Evolutionary conservation across 2,113 vertebrate species (phyloP), one percentile per base, ranked within the genome.

Genomic region (Heliornis fulica): DNA sequence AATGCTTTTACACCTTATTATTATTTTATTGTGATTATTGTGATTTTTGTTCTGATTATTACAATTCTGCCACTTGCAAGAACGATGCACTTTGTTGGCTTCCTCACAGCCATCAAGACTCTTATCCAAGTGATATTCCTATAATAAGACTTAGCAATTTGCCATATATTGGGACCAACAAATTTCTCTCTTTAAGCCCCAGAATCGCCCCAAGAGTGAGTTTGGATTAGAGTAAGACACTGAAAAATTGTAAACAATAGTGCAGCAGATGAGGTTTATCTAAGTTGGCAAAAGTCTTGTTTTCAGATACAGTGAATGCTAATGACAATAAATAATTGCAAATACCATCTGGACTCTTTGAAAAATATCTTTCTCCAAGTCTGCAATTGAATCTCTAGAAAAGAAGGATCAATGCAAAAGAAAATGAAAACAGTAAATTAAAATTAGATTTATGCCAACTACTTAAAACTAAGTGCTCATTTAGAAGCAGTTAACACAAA

Each of bases 241-340:
- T 76, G 57, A 79, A 84, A 90, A 94, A 84, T 54, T 48, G 4
- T 69, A 63, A 94, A 95, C 82, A 93, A 93, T 51, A 78, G 64
- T 54, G 41, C 34, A 78, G 92, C 87, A 95, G 84, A 93, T 78
- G 87, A 95, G 80, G 65, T 87, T 93, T 90, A 94, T 95, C 80
- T 83, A 87, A 87, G 76, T 17, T 95, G 96, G 94, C 89, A 94
- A 85, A 95, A 94, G 79, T 79, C 92, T 94, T 96, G 79, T 87
- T 94, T 94, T 80, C 94, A 90, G 53, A 92, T 85, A 95, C 70
- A 89, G 71, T 71, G 93, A 86, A 96, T 80, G 57, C 45, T 87
- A 90, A 94, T 84, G 95, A 91, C 83, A 94, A 97, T 80, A 96
- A 96, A 96, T 94, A 96, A 93, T 93, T 89, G 78, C 77, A 81